Evolutionary conservation across 37 sponge, comb jelly and placozoan genomes (phyloP).

Genomic region (Cladorhizidae sp.): DNA sequence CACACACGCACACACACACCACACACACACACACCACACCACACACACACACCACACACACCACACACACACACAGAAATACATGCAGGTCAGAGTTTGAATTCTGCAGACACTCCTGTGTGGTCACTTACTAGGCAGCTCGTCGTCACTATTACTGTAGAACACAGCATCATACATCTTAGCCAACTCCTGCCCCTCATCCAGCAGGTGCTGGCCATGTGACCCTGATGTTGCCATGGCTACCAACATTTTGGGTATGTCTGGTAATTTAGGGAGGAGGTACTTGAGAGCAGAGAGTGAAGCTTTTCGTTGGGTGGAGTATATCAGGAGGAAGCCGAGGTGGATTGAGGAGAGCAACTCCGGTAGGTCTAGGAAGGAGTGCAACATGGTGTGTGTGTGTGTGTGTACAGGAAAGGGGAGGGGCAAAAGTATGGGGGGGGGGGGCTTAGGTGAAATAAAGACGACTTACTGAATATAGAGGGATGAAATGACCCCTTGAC

Average conservation of each 20-base stretch:
- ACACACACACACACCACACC: not conserved
- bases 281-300: slow-evolving; percentile 40
- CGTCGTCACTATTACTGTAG: slow-evolving; percentile 4
- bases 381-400: not conserved
- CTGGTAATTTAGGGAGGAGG: slow-evolving; percentile 41
- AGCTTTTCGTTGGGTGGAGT: slow-evolving; percentile 59
- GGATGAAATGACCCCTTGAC: too few species aligned
- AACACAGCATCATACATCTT: slow-evolving; percentile 10
- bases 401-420: not conserved
- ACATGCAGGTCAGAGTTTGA: not conserved
- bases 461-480: too few species aligned
- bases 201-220: slow-evolving; percentile 23
- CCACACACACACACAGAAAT: too few species aligned
- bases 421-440: not conserved
- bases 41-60: slow-evolving; percentile 1
- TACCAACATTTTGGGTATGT: slow-evolving; percentile 34
- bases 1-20: slow-evolving; percentile 10
- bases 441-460: not conserved
- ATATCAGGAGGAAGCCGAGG: slow-evolving; percentile 55
- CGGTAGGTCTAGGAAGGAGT: slow-evolving; percentile 18
- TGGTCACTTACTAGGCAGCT: slow-evolving; percentile 26
- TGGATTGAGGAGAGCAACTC: slow-evolving; percentile 2
- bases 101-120: not conserved
- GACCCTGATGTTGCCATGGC: slow-evolving; percentile 33
- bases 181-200: slow-evolving; percentile 45